Evolutionary conservation across 2,797 vertebrate genomes (phyloP).

Genomic region (Enteromius treurensis): DNA sequence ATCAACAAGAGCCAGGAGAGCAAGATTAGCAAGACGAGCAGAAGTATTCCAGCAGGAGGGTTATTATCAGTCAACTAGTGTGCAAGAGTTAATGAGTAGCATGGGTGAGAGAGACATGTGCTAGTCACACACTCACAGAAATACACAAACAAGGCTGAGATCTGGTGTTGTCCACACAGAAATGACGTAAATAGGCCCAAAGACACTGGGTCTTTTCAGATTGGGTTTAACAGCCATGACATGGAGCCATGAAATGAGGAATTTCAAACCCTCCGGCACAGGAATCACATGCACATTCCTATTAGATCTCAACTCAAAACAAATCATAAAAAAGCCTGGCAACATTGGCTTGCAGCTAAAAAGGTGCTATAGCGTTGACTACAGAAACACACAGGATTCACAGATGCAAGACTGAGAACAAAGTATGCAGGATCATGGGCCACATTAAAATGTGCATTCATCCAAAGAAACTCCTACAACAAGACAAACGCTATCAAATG

Average conservation of each 20-base stretch:
- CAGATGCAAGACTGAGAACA: not conserved
- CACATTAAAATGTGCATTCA: not conserved
- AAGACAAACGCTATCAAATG: not conserved
- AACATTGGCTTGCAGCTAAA: not conserved
- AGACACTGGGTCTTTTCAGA: slow-evolving; percentile 29
- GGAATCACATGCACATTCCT: slow-evolving; percentile 39
- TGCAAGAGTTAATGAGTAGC: slow-evolving; percentile 24
- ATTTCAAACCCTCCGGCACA: slow-evolving; percentile 10
- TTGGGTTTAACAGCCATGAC: slow-evolving; percentile 23
- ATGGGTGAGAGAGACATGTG: slow-evolving; percentile 27
- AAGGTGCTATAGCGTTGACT: not conserved
- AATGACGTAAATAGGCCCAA: not conserved
- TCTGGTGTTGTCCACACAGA: not conserved
- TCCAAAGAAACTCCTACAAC: not conserved
- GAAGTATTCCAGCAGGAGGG: slow-evolving; percentile 23
- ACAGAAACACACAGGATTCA: not conserved
- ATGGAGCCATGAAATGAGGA: slow-evolving; percentile 20
- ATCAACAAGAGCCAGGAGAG: slow-evolving; percentile 61
- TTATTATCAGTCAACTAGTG: slow-evolving; percentile 22
- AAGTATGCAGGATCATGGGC: not conserved
- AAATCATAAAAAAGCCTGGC: slow-evolving; percentile 19
- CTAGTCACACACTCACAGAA: slow-evolving; percentile 3
- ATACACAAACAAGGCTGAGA: slow-evolving; percentile 2
- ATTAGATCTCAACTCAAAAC: slow-evolving; percentile 10
- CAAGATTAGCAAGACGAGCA: slow-evolving; percentile 38